These are phyloP conservation scores for Lymantria dispar DNA, from an alignment of 2,888 invertebrate genomes.

Conservation along the genomic window DNA sequence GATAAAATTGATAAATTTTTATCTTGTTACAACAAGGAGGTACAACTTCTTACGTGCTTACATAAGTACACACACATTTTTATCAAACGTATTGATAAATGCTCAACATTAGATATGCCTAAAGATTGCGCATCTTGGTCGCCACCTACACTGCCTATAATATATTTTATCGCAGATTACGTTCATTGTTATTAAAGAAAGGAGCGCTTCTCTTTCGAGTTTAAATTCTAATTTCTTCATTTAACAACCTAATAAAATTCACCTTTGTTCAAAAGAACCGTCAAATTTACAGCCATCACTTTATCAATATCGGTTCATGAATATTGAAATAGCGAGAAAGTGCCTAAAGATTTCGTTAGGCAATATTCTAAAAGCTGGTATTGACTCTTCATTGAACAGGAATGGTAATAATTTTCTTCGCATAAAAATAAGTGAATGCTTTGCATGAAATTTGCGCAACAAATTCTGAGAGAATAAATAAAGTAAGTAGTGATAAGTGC, in stretches of 20 bases:
- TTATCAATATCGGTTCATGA: conserved; percentile 30
- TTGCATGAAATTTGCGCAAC: not conserved
- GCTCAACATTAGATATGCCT: no score
- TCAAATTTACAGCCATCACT: conserved; percentile 18
- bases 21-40: no score
- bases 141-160: not conserved
- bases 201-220: not conserved
- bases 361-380: conserved; percentile 14
- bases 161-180: not conserved
- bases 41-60: no score
- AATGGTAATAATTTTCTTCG: conserved; percentile 26
- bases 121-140: no score
- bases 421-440: conserved; percentile 13
- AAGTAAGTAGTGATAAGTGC: not conserved
- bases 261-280: conserved; percentile 14
- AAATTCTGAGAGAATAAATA: not conserved
- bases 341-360: conserved; percentile 16
- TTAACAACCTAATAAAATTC: conserved; percentile 20
- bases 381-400: conserved; percentile 7
- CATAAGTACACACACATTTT: no score
- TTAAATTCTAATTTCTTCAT: conserved; percentile 17
- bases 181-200: not conserved
- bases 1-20: no score
- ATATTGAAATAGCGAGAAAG: conserved; percentile 30
- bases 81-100: no score